A percentile compares a stretch with the other conserved stretches of the same genome.
Conservation (phyloP, 2,888 invertebrate genomes). For the Rotaria socialis region DNA sequence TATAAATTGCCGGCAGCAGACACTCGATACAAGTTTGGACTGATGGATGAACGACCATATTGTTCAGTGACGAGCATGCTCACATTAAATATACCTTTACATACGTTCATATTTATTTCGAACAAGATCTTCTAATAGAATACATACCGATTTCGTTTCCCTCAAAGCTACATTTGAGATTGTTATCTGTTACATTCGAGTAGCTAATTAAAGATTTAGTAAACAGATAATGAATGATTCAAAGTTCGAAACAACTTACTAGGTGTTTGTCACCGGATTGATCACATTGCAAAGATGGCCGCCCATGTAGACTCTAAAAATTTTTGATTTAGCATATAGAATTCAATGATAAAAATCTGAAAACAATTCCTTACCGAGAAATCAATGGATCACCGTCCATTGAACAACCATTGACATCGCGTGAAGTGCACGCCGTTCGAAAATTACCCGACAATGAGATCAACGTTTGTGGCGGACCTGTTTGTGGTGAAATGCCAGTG, state of each 20-base stretch:
- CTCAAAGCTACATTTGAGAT: slow-evolving; percentile 29
- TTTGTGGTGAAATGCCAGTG: not conserved
- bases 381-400: not conserved
- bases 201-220: not conserved
- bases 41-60: slow-evolving; percentile 38
- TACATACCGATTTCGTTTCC: slow-evolving; percentile 37
- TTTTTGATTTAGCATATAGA: too few relatives aligned
- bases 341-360: too few relatives aligned
- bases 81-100: slow-evolving; percentile 14
- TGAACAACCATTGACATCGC: not conserved
- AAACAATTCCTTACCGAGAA: not conserved
- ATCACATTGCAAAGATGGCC: slow-evolving; percentile 43
- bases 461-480: not conserved
- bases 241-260: not conserved
- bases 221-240: not conserved
- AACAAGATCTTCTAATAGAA: not conserved
- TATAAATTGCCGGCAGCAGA: slow-evolving; percentile 37
- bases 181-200: not conserved
- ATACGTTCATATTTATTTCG: not conserved
- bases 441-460: not conserved
- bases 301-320: slow-evolving; percentile 24
- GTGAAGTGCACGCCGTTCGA: not conserved
- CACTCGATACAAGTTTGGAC: slow-evolving; percentile 17
- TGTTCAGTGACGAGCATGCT: slow-evolving; percentile 39
- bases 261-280: slow-evolving; percentile 6